phyloP scores from a whole-genome alignment of 2,888 invertebrate species.

The Ennomos fuscantarius region DNA sequence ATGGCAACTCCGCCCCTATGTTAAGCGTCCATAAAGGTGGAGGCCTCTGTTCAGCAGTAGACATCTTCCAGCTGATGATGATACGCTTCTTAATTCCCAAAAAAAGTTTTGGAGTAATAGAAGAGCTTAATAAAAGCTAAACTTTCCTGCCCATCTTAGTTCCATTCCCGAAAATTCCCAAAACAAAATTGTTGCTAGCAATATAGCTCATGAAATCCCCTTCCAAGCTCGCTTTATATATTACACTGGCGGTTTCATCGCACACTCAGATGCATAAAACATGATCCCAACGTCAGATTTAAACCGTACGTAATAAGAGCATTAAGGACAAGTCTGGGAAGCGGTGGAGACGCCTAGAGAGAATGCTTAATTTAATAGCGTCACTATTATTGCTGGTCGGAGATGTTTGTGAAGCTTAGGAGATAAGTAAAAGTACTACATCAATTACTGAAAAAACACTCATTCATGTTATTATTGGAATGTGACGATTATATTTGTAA shows the following conservation, averaged over 20 bases:
- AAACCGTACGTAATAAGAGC: conserved; percentile 83
- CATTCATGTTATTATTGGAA: too few relatives aligned
- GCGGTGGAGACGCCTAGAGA: conserved; percentile 52
- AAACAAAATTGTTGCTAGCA: conserved; percentile 64
- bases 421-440: not conserved
- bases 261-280: conserved; percentile 82
- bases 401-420: conserved; percentile 27
- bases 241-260: conserved; percentile 79
- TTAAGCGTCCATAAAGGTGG: too few relatives aligned
- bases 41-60: too few relatives aligned
- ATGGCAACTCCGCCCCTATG: too few relatives aligned
- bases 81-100: too few relatives aligned
- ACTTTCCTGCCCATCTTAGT: conserved; percentile 32
- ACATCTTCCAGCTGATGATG: too few relatives aligned
- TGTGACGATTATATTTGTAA: not conserved
- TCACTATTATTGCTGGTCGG: conserved; percentile 34
- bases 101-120: too few relatives aligned
- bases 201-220: conserved; percentile 74
- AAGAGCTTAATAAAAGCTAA: conserved; percentile 20
- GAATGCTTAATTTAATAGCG: conserved; percentile 51
- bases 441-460: too few relatives aligned
- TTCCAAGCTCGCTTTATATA: conserved; percentile 72
- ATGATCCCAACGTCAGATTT: conserved; percentile 82
- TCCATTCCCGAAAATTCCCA: conserved; percentile 49
- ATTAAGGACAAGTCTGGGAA: conserved; percentile 67